Conservation (phyloP, 2,888 invertebrate species). For the Kryphioiulus occultus region DNA sequence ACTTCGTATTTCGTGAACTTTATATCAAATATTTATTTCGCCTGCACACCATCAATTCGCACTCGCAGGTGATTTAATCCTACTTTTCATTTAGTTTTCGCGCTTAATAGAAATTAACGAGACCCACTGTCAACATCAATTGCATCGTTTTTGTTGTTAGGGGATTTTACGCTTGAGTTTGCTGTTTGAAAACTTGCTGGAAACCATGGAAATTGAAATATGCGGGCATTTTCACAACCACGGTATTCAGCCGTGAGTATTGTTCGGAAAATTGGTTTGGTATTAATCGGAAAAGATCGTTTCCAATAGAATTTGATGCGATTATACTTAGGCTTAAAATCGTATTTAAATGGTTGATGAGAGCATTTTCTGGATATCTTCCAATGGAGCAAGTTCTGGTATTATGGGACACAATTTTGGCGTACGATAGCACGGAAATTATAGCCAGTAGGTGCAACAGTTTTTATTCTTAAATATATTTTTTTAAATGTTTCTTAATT, state of each 20-base stretch:
- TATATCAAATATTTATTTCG: constrained; percentile 92
- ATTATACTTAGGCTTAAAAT: constrained; percentile 74
- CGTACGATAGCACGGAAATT: constrained; percentile 90
- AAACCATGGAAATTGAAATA: constrained; percentile 86
- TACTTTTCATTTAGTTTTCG: neutral
- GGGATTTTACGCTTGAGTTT: constrained; percentile 90
- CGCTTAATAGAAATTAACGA: too few species aligned
- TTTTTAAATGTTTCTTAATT: neutral
- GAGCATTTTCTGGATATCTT: constrained; percentile 93
- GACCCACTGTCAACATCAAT: neutral
- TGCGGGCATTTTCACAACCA: constrained; percentile 91
- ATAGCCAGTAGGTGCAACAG: constrained; percentile 68
- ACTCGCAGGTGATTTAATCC: constrained; percentile 71
- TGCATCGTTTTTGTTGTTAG: constrained; percentile 58
- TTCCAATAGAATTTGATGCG: neutral
- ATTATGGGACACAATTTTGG: constrained; percentile 91
- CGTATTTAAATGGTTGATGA: constrained; percentile 95
- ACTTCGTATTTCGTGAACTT: constrained; percentile 88
- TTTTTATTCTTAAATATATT: neutral
- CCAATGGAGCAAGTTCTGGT: constrained; percentile 90
- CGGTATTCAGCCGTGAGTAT: constrained; percentile 89
- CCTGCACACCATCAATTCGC: constrained; percentile 89
- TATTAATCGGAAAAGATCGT: neutral
- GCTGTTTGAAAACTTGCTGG: constrained; percentile 86
- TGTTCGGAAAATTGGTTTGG: neutral